Conservation (phyloP, 1,140 invertebrate species). For the Neotoxoptera formosana region DNA sequence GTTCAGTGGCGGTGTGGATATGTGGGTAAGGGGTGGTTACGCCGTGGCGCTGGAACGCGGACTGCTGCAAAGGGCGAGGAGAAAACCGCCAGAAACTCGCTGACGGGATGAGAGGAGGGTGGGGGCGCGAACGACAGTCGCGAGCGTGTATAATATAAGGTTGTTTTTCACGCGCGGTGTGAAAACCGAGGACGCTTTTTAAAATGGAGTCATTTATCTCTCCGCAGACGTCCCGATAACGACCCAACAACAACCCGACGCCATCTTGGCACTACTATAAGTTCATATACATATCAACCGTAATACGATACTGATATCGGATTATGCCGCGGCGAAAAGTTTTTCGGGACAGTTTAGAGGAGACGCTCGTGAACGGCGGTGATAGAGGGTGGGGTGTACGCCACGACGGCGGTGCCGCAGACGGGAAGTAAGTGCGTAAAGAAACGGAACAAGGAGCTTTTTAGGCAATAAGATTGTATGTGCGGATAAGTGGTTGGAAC, state of each 20-base stretch:
- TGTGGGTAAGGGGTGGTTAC: background rate
- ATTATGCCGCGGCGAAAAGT: slow-evolving; percentile 52
- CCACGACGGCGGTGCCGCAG: background rate
- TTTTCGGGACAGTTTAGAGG: slow-evolving; percentile 43
- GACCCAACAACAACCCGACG: slow-evolving; percentile 55
- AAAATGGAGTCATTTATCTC: slow-evolving; percentile 58
- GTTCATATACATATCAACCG: slow-evolving; percentile 55
- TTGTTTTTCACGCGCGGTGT: slow-evolving; percentile 46
- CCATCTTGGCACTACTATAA: slow-evolving; percentile 55
- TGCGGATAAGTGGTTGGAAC: slow-evolving; percentile 37
- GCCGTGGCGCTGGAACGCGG: background rate
- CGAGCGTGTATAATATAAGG: slow-evolving; percentile 30
- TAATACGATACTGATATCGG: slow-evolving; percentile 54
- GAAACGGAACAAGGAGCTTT: slow-evolving; percentile 49
- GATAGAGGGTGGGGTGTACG: background rate
- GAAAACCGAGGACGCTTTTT: slow-evolving; percentile 54
- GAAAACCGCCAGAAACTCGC: background rate
- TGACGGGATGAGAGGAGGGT: background rate
- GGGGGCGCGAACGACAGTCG: slow-evolving; percentile 13
- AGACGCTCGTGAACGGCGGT: background rate
- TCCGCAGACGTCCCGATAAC: slow-evolving; percentile 55
- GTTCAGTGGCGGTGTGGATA: background rate
- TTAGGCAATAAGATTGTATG: slow-evolving; percentile 44
- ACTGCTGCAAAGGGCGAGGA: background rate
- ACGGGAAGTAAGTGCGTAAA: slow-evolving; percentile 12